Base-by-base conservation (phyloP, 2,888 invertebrate species). In the Mermis nigrescens region DNA sequence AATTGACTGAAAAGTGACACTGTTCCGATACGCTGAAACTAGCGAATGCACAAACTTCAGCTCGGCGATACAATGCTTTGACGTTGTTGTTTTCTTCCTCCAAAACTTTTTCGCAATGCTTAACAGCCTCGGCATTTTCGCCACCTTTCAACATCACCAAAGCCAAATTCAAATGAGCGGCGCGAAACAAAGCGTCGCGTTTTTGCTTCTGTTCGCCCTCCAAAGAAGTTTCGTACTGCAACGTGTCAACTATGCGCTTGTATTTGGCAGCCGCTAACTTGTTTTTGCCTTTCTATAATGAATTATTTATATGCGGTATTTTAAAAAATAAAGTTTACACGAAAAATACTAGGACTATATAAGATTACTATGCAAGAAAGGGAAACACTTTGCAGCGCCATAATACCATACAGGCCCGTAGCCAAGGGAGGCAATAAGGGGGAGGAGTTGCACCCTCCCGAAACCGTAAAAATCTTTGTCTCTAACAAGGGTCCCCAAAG, bases 231-330 rank as follows among this genome's bases (percentile, higher is more conserved):
- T 80, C 79, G 66, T 71, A 68, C 64, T 82, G 81, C 61, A 88
- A 70, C 65, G 80, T 81, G 0, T 80, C 76, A 7, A 81, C 74
- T 38, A 87, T 81, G 70, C 84, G 83, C 66, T 83, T 82, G 73
- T 94, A 94, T 80, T 89, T 84, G 72, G 85, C 86, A 55, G 83
- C 77, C 0, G 95, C 92, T 65, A 88, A 68, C 58, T 77, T 75
- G 67, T 80, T 83, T 72, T 90, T 88, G 60, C 79, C 81, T 0
- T 78, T 70, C 73, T 75, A 64, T 38, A 63, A 63, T 31, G 12
- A 32, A 31, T n/a, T n/a, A n/a, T n/a, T n/a, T n/a, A n/a, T n/a
- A n/a, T n/a, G n/a, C n/a, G n/a, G n/a, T n/a, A n/a, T n/a, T n/a
- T n/a, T n/a, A n/a, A 26, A 56, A 29, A 24, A 45, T 15, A 54